Percentiles rank a stretch among this genome's conserved stretches.
These are phyloP conservation scores for Lagocephalus sceleratus DNA, from an alignment of 2,797 vertebrate species.

Conservation along the genomic window DNA sequence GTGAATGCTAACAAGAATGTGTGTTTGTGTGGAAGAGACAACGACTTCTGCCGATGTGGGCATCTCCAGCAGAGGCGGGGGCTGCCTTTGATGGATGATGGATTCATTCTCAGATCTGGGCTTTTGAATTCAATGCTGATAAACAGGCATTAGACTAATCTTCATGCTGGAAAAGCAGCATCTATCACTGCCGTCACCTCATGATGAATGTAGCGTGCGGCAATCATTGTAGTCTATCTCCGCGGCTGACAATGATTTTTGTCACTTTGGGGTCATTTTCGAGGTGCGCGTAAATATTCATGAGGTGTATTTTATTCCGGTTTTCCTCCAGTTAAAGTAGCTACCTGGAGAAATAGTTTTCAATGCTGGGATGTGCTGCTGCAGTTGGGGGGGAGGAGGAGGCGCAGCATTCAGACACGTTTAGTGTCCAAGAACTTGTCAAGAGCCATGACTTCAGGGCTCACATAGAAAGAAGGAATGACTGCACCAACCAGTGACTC, in stretches of 20 bases:
- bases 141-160: conserved; percentile 56
- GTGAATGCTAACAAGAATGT: conserved; percentile 58
- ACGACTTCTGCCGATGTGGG: conserved; percentile 15
- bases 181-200: conserved; percentile 32
- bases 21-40: conserved; percentile 4
- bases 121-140: conserved; percentile 52
- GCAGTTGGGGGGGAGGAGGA: background rate
- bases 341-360: conserved; percentile 1
- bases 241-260: conserved; percentile 30
- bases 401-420: background rate
- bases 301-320: conserved; percentile 13
- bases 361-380: conserved; percentile 2
- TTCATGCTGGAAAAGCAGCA: conserved; percentile 44
- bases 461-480: background rate
- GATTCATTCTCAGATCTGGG: conserved; percentile 46
- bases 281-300: conserved; percentile 25
- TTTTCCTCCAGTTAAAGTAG: conserved; percentile 13
- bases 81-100: conserved; percentile 53
- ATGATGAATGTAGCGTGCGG: conserved; percentile 36
- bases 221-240: conserved; percentile 24
- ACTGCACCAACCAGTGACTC: background rate
- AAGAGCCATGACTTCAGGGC: background rate
- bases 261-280: conserved; percentile 36
- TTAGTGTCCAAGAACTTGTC: conserved; percentile 5
- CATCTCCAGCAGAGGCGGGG: conserved; percentile 33